Evolutionary conservation across 2,888 invertebrate species (phyloP).

Genomic region (Trissoscelio sp.): DNA sequence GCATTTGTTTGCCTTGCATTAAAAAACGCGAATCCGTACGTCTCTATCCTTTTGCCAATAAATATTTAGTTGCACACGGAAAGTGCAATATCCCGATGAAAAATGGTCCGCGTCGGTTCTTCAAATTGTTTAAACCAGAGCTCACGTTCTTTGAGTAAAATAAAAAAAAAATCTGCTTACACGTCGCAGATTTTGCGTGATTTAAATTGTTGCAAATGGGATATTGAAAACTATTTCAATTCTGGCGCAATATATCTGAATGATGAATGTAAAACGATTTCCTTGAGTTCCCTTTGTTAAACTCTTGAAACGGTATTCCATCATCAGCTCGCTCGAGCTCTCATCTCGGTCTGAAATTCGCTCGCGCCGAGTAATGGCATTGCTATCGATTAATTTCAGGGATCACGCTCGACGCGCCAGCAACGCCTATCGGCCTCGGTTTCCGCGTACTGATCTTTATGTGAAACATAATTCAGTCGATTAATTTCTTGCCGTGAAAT

Average conservation of each 20-base stretch:
- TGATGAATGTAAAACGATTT: constrained; percentile 44
- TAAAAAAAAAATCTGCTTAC: no score
- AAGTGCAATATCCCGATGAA: background rate
- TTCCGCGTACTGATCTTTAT: constrained; percentile 49
- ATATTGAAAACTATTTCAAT: constrained; percentile 50
- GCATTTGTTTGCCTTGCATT: constrained; percentile 15
- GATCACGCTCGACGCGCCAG: constrained; percentile 31
- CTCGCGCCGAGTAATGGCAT: constrained; percentile 26
- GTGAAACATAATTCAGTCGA: constrained; percentile 59
- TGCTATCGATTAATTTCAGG: constrained; percentile 46
- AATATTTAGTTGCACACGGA: background rate
- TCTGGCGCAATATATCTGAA: constrained; percentile 24
- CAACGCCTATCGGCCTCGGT: constrained; percentile 33
- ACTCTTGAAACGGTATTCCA: constrained; percentile 41
- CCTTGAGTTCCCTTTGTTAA: constrained; percentile 38
- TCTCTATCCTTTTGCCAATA: background rate
- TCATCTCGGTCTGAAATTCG: constrained; percentile 32
- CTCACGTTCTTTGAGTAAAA: no score
- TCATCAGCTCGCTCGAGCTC: constrained; percentile 15
- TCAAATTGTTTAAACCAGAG: background rate
- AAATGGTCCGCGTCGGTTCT: background rate
- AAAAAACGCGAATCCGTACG: background rate
- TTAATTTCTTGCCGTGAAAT: constrained; percentile 60
- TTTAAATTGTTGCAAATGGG: constrained; percentile 27
- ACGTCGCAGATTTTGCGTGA: constrained; percentile 6